Evolutionary conservation across 2,888 invertebrate species (phyloP), one percentile per base, ranked within the genome.

Genomic region (Lysandra bellargus): DNA sequence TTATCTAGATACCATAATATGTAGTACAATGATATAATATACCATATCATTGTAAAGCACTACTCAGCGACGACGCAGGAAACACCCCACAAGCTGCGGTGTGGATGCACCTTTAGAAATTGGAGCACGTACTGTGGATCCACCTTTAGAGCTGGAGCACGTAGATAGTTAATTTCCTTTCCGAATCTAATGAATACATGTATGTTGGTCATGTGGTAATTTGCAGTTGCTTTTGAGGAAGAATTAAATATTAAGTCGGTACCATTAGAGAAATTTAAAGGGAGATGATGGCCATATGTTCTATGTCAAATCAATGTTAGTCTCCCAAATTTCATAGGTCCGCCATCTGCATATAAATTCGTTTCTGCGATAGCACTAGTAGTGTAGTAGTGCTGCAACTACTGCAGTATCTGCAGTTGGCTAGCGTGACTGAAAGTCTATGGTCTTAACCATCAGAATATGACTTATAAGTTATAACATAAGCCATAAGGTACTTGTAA

Each of bases 101-200:
- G 37, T 37, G 69, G 37, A 37, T 69, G 33, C 33, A 37, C 33
- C 69, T 14, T 37, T 69, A 37, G 69, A 37, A 69, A 69, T 37
- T 4, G 69, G 33, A 69, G 37, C 69, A 69, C 33, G 69, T 69
- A 69, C 33, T 69, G 33, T 69, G 37, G 33, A 33, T 37, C 37
- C 69, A 37, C 33, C 69, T 69, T 37, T 69, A 69, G 33, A 69
- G 6, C 69, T 69, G 69, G 5, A 33, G 69, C 69, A 69, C 69
- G 69, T 69, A 37, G 4, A 37, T 17, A 37, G 37, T 69, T 69
- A 69, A 69, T 69, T 69, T 69, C 69, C 69, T 69, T 33, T 69
- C 37, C 33, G 69, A 69, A 69, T 69, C 69, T 69, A 69, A 69
- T 69, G 33, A 69, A 69, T 37, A 17, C 69, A 69, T 33, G 33